Evolutionary conservation across 2,888 invertebrate species (phyloP).

Genomic region (Archips crataeganus): DNA sequence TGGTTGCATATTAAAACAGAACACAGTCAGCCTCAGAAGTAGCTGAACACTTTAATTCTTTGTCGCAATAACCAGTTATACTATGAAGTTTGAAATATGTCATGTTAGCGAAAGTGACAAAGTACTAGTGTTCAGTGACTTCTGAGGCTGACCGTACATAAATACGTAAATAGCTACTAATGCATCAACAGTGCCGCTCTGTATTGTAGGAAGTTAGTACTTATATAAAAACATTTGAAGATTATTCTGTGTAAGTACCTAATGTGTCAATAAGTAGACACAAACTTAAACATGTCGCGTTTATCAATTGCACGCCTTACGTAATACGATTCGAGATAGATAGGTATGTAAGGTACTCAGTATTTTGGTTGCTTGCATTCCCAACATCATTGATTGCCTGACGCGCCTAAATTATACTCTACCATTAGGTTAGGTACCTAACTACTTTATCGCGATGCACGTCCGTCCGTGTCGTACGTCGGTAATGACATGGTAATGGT

Average conservation of each 20-base stretch:
- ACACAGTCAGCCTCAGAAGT: too few relatives aligned
- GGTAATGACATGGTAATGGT: not conserved
- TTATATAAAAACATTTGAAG: slow-evolving; percentile 14
- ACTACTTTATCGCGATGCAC: not conserved
- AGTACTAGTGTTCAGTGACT: too few relatives aligned
- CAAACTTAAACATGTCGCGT: slow-evolving; percentile 25
- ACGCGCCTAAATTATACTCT: not conserved
- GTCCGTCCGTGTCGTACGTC: not conserved
- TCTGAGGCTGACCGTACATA: too few relatives aligned
- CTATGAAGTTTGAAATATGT: too few relatives aligned
- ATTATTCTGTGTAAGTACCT: slow-evolving; percentile 8
- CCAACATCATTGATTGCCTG: slow-evolving; percentile 1
- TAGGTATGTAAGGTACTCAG: slow-evolving; percentile 1
- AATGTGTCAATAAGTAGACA: slow-evolving; percentile 15
- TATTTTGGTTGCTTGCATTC: slow-evolving; percentile 31
- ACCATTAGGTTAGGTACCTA: not conserved
- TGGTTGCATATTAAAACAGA: too few relatives aligned
- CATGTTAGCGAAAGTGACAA: too few relatives aligned
- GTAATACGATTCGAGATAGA: slow-evolving; percentile 33
- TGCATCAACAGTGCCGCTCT: too few relatives aligned
- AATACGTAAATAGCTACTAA: too few relatives aligned
- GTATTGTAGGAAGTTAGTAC: not conserved
- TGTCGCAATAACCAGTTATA: too few relatives aligned
- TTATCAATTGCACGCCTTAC: slow-evolving; percentile 39
- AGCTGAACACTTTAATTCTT: too few relatives aligned